Evolutionary conservation across 2,888 invertebrate species (phyloP).

Genomic region (Digitonthophagus gazella): DNA sequence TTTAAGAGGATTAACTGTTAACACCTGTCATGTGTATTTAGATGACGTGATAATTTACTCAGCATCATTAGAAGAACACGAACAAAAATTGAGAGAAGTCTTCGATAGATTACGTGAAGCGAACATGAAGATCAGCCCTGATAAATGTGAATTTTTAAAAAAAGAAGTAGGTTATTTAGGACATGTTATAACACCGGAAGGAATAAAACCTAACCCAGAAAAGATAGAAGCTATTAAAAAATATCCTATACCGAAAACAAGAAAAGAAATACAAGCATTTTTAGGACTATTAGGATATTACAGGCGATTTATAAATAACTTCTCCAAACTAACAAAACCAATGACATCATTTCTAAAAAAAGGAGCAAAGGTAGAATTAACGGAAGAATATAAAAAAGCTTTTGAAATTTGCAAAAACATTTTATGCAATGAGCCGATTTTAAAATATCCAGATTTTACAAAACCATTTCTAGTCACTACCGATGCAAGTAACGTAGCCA

Average conservation of each 20-base stretch:
- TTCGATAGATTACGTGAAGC: no score
- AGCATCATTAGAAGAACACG: conserved; percentile 31
- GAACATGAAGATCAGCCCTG: conserved; percentile 32
- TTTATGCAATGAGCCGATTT: conserved; percentile 9
- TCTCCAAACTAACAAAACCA: conserved; percentile 14
- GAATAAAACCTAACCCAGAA: no score
- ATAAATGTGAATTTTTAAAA: conserved; percentile 24
- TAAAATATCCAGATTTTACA: conserved; percentile 26
- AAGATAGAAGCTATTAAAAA: no score
- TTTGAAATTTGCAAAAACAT: conserved; percentile 16
- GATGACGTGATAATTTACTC: conserved; percentile 38
- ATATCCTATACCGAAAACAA: no score
- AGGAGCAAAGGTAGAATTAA: conserved; percentile 24
- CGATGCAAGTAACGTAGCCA: conserved; percentile 31
- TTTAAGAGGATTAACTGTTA: conserved; percentile 1
- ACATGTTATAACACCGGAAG: no score
- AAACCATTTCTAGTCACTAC: conserved; percentile 35
- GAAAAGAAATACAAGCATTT: no score
- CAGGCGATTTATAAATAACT: no score
- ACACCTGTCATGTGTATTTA: conserved; percentile 29
- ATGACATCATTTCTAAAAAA: conserved; percentile 32
- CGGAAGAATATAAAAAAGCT: conserved; percentile 14
- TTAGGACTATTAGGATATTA: no score
- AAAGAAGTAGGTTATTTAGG: conserved; percentile 21
- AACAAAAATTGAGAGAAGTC: conserved; percentile 25